These are phyloP conservation scores for Drosophila melanica DNA, from an alignment of 1,140 invertebrate genomes.

Conservation along the genomic window DNA sequence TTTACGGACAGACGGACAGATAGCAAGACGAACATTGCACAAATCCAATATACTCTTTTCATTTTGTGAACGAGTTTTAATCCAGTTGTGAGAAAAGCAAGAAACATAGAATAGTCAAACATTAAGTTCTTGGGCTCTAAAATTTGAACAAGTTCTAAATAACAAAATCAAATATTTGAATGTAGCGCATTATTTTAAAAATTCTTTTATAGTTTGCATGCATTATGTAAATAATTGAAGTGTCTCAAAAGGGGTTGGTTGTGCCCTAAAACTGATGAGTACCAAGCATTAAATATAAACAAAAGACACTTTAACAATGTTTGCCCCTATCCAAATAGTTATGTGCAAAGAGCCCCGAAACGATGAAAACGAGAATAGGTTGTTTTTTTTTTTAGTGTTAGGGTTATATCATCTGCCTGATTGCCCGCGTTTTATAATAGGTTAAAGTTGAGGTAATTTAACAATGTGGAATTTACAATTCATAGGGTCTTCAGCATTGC, in stretches of 20 bases:
- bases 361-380: constrained; percentile 13
- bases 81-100: too few species aligned
- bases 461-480: constrained; percentile 19
- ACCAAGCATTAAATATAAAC: not conserved
- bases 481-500: constrained; percentile 13
- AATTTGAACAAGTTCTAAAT: too few species aligned
- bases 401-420: constrained; percentile 42
- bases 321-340: constrained; percentile 17
- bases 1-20: too few species aligned
- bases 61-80: too few species aligned
- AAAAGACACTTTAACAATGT: not conserved
- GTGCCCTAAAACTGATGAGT: not conserved
- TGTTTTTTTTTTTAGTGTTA: constrained; percentile 19
- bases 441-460: constrained; percentile 34
- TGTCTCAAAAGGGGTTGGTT: not conserved
- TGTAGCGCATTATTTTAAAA: too few species aligned
- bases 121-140: too few species aligned
- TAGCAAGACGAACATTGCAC: too few species aligned
- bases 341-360: constrained; percentile 24
- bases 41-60: too few species aligned
- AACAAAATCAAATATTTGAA: too few species aligned
- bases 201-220: too few species aligned
- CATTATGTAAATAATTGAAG: too few species aligned
- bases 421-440: constrained; percentile 21
- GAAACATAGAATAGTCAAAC: too few species aligned